These are phyloP conservation scores for Ophraella communa DNA, from an alignment of 2,888 invertebrate species.

Conservation along the genomic window DNA sequence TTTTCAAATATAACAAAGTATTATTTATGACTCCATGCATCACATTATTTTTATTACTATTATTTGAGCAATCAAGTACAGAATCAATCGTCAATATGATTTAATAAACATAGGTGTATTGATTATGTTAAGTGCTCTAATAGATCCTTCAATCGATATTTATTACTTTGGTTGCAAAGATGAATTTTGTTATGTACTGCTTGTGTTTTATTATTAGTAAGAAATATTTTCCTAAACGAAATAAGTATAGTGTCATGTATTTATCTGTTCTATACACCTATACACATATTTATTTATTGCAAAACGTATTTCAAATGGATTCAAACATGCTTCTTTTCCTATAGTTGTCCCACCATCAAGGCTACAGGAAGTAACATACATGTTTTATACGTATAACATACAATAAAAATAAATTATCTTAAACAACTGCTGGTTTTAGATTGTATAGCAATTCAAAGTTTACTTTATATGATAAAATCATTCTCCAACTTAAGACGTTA, in stretches of 20 bases:
- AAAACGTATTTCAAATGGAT: too few species aligned
- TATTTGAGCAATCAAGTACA: constrained; percentile 15
- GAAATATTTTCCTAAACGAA: not conserved
- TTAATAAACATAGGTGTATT: constrained; percentile 25
- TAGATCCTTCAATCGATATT: constrained; percentile 5
- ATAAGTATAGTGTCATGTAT: not conserved
- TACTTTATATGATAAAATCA: too few species aligned
- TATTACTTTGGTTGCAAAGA: constrained; percentile 3
- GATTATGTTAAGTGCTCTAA: constrained; percentile 19
- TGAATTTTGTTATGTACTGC: constrained; percentile 1
- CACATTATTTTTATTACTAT: constrained; percentile 1
- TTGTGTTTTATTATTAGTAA: not conserved
- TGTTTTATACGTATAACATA: too few species aligned
- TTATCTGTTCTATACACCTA: not conserved
- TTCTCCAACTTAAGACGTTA: too few species aligned
- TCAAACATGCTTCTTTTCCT: too few species aligned
- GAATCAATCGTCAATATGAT: constrained; percentile 13
- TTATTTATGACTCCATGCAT: constrained; percentile 3
- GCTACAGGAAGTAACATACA: too few species aligned
- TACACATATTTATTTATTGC: not conserved
- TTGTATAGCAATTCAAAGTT: too few species aligned
- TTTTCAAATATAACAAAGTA: too few species aligned
- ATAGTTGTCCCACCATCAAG: too few species aligned
- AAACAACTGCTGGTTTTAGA: too few species aligned
- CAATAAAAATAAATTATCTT: too few species aligned